Conservation (phyloP, 2,888 invertebrate species). For the Melinaea marsaeus region DNA sequence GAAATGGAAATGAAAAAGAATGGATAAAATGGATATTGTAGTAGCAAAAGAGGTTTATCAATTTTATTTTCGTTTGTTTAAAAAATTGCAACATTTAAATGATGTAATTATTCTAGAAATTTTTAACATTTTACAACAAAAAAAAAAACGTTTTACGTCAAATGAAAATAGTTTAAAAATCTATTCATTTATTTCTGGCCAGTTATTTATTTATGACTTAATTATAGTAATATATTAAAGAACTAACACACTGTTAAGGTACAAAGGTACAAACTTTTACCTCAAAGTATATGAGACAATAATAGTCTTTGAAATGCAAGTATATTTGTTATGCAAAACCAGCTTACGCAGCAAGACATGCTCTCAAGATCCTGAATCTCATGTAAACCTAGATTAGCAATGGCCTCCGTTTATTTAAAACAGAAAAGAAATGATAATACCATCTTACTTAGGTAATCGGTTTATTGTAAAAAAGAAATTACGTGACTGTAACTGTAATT, state of each 20-base stretch:
- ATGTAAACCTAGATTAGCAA: conserved; percentile 27
- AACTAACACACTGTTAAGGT: neutral
- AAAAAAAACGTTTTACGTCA: too few species aligned
- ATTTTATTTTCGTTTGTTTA: too few species aligned
- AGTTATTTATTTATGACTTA: neutral
- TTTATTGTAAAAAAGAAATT: neutral
- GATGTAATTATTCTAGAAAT: too few species aligned
- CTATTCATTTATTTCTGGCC: neutral
- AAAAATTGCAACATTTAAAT: too few species aligned
- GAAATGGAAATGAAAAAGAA: too few species aligned
- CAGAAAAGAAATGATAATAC: conserved; percentile 21
- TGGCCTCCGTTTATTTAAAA: conserved; percentile 28
- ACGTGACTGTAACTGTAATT: neutral
- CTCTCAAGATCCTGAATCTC: conserved; percentile 21
- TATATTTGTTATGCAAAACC: conserved; percentile 30
- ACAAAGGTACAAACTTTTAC: neutral
- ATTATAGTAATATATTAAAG: neutral
- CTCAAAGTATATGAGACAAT: neutral
- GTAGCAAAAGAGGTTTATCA: too few species aligned
- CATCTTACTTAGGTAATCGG: neutral
- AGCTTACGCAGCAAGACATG: conserved; percentile 19
- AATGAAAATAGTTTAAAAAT: too few species aligned
- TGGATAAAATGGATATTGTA: too few species aligned
- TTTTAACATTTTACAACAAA: too few species aligned
- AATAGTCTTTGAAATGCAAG: conserved; percentile 11